Percentiles rank a stretch among this genome's conserved stretches.
Evolutionary conservation across 2,113 vertebrate species (phyloP).

Genomic region (Mugil cephalus): DNA sequence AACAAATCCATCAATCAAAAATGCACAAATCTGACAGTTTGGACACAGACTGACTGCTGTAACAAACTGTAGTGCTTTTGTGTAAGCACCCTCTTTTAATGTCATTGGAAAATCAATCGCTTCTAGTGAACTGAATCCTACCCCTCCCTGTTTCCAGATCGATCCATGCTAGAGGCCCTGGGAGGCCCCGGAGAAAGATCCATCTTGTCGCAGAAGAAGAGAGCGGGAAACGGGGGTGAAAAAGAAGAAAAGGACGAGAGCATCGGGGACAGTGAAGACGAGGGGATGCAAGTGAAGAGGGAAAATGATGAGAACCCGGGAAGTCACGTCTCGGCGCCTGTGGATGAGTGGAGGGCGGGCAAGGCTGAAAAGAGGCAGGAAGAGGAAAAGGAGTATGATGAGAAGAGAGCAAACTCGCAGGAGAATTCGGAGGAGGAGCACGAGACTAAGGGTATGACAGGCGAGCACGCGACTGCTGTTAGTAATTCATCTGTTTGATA

Average conservation of each 20-base stretch:
- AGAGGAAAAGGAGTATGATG: conserved; percentile 36
- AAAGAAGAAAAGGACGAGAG: conserved; percentile 54
- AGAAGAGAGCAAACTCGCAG: conserved; percentile 50
- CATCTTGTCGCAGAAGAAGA: conserved; percentile 74
- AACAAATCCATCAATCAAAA: background rate
- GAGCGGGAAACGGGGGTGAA: conserved; percentile 40
- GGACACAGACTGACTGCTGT: background rate
- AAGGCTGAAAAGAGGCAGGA: conserved; percentile 59
- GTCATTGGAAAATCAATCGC: conserved; percentile 55
- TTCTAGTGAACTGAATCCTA: conserved; percentile 48
- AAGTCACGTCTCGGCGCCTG: conserved; percentile 69
- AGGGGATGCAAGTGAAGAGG: conserved; percentile 26
- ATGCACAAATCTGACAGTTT: background rate
- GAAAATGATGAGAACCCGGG: conserved; percentile 54
- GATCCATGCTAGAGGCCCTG: conserved; percentile 72
- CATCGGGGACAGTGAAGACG: conserved; percentile 53
- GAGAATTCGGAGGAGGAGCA: conserved; percentile 72
- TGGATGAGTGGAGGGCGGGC: conserved; percentile 59
- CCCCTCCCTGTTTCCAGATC: conserved; percentile 75
- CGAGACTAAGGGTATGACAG: conserved; percentile 41
- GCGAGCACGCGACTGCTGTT: conserved; percentile 22
- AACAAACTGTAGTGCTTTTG: conserved; percentile 12
- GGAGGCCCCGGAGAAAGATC: conserved; percentile 72
- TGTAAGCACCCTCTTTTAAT: conserved; percentile 22
- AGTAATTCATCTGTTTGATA: background rate